phyloP scores from a whole-genome alignment of 2,888 invertebrate species.

The Drosophila nr. perissopoda region DNA sequence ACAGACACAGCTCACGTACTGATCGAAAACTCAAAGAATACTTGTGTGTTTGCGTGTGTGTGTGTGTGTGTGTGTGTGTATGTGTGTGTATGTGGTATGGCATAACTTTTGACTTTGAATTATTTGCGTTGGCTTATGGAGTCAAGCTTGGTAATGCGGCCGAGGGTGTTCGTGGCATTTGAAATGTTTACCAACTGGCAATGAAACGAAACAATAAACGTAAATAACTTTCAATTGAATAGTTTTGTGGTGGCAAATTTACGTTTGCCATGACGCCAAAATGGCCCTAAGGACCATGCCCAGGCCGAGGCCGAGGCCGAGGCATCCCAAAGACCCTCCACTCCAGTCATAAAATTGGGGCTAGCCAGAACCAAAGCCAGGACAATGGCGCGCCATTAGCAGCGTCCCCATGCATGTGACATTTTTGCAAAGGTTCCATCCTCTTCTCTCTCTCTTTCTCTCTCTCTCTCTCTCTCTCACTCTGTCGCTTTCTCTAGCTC shows the following conservation, averaged over 20 bases:
- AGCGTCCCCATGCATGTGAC: conserved; percentile 56
- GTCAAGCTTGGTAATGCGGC: not conserved
- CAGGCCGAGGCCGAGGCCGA: conserved; percentile 9
- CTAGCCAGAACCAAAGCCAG: conserved; percentile 15
- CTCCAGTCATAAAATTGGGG: conserved; percentile 42
- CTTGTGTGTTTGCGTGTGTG: not conserved
- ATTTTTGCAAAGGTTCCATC: conserved; percentile 60
- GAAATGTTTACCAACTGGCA: conserved; percentile 64
- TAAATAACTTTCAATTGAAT: conserved; percentile 82
- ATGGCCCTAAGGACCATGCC: conserved; percentile 27
- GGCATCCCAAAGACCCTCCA: conserved; percentile 20
- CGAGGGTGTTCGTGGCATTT: conserved; percentile 5
- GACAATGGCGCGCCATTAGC: conserved; percentile 77
- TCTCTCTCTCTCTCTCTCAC: conserved; percentile 11
- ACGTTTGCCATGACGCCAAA: conserved; percentile 64
- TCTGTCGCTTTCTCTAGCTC: conserved; percentile 3
- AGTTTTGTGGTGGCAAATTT: conserved; percentile 78
- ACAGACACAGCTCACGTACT: not conserved
- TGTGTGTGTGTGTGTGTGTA: not conserved
- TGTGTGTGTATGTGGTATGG: not conserved
- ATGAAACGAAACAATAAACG: conserved; percentile 76
- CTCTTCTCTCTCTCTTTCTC: conserved; percentile 4
- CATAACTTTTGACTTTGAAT: conserved; percentile 43
- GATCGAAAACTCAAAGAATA: conserved; percentile 25
- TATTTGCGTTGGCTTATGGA: conserved; percentile 14